Conservation (phyloP, 1,140 invertebrate species). For the Gonioctena quinquepunctata region DNA sequence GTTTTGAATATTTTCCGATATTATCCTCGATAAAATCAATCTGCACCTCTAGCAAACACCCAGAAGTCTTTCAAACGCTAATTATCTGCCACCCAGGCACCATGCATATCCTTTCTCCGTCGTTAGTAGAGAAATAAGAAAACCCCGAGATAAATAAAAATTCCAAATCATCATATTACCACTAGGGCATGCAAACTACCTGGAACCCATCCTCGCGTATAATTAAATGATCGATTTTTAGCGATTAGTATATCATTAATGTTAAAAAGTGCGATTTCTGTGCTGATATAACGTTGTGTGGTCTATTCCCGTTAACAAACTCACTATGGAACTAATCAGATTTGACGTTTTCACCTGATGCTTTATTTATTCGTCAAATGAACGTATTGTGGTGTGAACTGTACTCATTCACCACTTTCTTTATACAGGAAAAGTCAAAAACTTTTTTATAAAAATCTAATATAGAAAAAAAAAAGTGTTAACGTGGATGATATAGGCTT, state of each 20-base stretch:
- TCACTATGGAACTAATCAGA: background rate
- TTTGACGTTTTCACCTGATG: constrained; percentile 7
- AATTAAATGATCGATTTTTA: constrained; percentile 1
- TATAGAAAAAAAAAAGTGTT: too few species aligned
- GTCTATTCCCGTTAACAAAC: background rate
- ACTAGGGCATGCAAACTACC: background rate
- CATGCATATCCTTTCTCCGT: too few species aligned
- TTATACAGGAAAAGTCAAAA: too few species aligned
- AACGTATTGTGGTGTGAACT: background rate
- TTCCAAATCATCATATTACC: background rate
- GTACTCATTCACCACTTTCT: too few species aligned
- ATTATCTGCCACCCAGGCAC: too few species aligned
- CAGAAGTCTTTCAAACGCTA: too few species aligned
- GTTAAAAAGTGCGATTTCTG: background rate
- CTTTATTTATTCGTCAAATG: background rate
- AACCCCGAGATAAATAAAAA: background rate
- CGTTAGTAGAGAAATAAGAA: background rate
- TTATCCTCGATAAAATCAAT: too few species aligned
- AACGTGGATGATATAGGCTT: too few species aligned
- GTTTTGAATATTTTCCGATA: too few species aligned
- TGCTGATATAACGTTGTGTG: constrained; percentile 5
- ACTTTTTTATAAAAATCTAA: too few species aligned
- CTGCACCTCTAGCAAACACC: too few species aligned
- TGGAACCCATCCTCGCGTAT: background rate
- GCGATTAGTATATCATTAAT: background rate